Base-by-base conservation (phyloP, 2,797 vertebrate genomes). In the Australoheros facetus region DNA sequence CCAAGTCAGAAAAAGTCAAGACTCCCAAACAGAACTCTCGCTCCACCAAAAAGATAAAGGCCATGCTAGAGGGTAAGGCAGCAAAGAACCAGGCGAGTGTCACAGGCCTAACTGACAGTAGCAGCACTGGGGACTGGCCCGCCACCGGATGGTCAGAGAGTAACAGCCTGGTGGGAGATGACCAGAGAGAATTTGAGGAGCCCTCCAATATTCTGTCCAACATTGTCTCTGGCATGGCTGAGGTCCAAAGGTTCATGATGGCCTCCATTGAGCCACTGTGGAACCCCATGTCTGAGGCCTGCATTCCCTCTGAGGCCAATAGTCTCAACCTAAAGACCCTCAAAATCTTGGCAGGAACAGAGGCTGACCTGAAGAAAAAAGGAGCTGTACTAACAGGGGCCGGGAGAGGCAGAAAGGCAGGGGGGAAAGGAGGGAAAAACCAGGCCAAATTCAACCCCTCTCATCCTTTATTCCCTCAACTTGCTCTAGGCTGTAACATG, bases 181-280 rank as follows among this genome's bases (percentile, higher is more conserved):
- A 99, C 90, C 98, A 99, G 94, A 94, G 97, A 92, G 98, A 99
- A 94, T 99, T 99, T 48, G 98, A 99, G 92, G 98, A 99, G 77
- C 98, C 98, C 78, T 99, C 98, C 88, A 99, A 99, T 93, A 99
- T 99, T 94, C 95, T 99, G 90, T 99, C 98, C 83, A 99, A 99
- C 95, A 99, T 99, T 78, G 98, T 98, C 7, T 99, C 98, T 28
- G 98, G 98, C 62, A 99, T 99, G 98, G 98, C 98, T 1, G 98
- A 99, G 58, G 98, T 99, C 78, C 98, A 99, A 94, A 96, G 98
- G 91, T 99, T 99, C 82, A 99, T 99, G 98, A 99, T 99, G 98
- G 98, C 98, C 85, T 99, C 98, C 82, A 98, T 99, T 32, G 98
- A 99, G 92, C 98, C 98, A 57, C 93, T 99, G 85, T 99, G 98